These are phyloP conservation scores for Rosalia funebris DNA, from an alignment of 2,888 invertebrate species.

Conservation along the genomic window DNA sequence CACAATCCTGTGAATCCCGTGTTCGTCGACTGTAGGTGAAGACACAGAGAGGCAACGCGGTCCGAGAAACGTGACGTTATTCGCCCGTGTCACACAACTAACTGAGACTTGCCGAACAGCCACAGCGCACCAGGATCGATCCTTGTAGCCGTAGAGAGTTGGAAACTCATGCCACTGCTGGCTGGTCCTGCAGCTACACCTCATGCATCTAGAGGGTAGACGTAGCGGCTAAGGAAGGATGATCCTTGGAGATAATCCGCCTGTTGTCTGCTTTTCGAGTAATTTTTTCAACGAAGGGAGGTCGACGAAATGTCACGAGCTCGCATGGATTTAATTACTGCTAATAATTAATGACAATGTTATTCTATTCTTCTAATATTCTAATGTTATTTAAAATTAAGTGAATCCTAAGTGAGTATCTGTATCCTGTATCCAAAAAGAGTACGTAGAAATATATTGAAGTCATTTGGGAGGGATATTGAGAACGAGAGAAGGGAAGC, in stretches of 20 bases:
- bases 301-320: no score
- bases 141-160: conserved; percentile 15
- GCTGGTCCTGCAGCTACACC: conserved; percentile 23
- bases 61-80: conserved; percentile 8
- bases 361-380: no score
- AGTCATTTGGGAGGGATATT: no score
- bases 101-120: conserved; percentile 47
- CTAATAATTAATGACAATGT: no score
- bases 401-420: no score
- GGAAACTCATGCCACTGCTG: conserved; percentile 9
- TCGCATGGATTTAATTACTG: no score
- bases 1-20: conserved; percentile 12
- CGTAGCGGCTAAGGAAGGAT: not conserved
- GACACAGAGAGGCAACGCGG: not conserved
- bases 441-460: no score
- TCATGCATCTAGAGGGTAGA: conserved; percentile 19
- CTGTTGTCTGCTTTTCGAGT: no score
- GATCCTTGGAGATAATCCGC: not conserved
- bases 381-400: no score
- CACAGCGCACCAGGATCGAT: conserved; percentile 52
- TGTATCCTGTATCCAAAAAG: no score
- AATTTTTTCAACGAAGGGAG: no score
- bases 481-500: no score
- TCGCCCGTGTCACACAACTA: conserved; percentile 46
- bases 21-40: conserved; percentile 6